These are phyloP conservation scores for Bubalus kerabau DNA, from an alignment of 2,113 vertebrate genomes.

Conservation along the genomic window DNA sequence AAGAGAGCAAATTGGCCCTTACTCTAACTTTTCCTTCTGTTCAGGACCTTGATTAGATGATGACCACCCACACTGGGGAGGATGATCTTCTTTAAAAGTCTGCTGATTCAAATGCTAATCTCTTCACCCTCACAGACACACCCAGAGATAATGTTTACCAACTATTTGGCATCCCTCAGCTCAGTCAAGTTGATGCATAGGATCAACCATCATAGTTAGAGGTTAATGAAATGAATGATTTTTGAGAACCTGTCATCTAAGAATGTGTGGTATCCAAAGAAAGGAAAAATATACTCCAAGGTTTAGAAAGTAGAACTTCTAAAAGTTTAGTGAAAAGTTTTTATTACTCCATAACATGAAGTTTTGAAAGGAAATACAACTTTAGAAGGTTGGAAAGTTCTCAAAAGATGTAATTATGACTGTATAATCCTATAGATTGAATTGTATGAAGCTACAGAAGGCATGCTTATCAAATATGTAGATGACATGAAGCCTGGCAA, in stretches of 20 bases:
- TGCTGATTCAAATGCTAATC: neutral
- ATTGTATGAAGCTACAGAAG: conserved; percentile 77
- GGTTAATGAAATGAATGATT: neutral
- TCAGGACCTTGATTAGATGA: neutral
- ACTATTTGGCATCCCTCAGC: neutral
- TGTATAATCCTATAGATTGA: conserved; percentile 78
- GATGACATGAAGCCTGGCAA: conserved; percentile 74
- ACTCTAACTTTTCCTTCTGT: neutral
- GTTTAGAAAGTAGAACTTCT: conserved; percentile 62
- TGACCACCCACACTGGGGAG: neutral
- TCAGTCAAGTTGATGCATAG: neutral
- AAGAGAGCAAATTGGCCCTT: neutral
- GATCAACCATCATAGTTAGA: neutral
- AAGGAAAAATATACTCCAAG: neutral
- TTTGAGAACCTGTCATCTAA: neutral
- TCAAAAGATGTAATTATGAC: conserved; percentile 77
- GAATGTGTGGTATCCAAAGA: neutral
- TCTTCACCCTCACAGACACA: neutral
- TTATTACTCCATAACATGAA: conserved; percentile 72
- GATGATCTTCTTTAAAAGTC: neutral
- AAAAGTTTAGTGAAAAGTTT: conserved; percentile 67
- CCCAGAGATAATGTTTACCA: neutral
- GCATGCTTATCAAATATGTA: conserved; percentile 77
- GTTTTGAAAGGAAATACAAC: conserved; percentile 74
- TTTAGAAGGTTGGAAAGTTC: conserved; percentile 77